These are phyloP conservation scores for Scaptomyza polygonia DNA, from an alignment of 2,888 invertebrate species.

Conservation along the genomic window DNA sequence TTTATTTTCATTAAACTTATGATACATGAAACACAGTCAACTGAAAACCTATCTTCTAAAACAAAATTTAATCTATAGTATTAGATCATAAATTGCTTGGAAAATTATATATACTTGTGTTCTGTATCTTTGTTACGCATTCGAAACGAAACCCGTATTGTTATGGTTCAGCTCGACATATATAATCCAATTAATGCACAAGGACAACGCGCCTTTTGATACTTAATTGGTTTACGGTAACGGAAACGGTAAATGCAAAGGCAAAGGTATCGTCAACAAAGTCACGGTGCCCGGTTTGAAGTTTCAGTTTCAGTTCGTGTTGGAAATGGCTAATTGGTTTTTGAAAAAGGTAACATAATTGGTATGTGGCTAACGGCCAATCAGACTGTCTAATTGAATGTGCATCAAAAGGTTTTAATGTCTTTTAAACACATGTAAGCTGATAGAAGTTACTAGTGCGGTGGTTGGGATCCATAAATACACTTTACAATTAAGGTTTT, in stretches of 20 bases:
- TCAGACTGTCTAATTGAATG: constrained; percentile 64
- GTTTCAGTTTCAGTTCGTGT: constrained; percentile 63
- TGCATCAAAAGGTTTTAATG: constrained; percentile 38
- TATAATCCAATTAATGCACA: constrained; percentile 74
- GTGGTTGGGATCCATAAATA: constrained; percentile 12
- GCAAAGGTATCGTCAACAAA: constrained; percentile 43
- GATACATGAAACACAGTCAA: too few relatives aligned
- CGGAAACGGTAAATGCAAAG: constrained; percentile 23
- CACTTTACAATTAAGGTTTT: not conserved
- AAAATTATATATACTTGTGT: constrained; percentile 32
- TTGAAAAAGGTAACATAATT: constrained; percentile 69
- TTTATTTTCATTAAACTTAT: too few relatives aligned
- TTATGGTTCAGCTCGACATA: constrained; percentile 68
- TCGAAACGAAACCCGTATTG: constrained; percentile 55
- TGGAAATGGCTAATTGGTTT: constrained; percentile 74
- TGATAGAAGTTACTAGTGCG: constrained; percentile 1
- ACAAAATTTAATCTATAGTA: too few relatives aligned
- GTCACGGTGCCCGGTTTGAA: constrained; percentile 48
- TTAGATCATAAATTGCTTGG: constrained; percentile 22
- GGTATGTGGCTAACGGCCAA: constrained; percentile 61
- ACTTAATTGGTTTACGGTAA: constrained; percentile 66
- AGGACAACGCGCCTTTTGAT: constrained; percentile 62
- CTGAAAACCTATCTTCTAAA: too few relatives aligned
- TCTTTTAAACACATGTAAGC: constrained; percentile 16
- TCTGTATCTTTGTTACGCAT: constrained; percentile 17